phyloP scores from a whole-genome alignment of 37 sponge, comb jelly and placozoan genomes.

The Crambe crambe region DNA sequence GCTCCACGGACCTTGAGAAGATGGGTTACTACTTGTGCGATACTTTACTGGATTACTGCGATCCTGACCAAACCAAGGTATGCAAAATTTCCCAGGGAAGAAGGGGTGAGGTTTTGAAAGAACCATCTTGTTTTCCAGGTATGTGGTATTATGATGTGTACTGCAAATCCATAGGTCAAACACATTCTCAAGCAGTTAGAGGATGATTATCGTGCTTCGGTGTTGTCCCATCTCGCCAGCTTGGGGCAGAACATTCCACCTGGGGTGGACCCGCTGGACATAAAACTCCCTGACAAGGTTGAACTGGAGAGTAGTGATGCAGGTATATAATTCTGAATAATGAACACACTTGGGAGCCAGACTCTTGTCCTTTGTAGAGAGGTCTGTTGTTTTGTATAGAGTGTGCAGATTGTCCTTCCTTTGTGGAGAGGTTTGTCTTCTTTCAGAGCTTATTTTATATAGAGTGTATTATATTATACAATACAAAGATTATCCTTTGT shows the following conservation, averaged over 20 bases:
- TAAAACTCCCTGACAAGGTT: constrained; percentile 29
- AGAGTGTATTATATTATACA: too few species aligned
- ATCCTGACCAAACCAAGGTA: constrained; percentile 89
- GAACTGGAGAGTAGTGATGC: constrained; percentile 28
- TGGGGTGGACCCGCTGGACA: constrained; percentile 81
- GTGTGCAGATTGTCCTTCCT: too few species aligned
- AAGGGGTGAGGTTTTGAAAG: too few species aligned
- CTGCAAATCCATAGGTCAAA: constrained; percentile 32
- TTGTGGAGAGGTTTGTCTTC: too few species aligned
- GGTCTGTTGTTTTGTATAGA: too few species aligned
- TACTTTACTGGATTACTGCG: constrained; percentile 98
- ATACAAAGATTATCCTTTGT: too few species aligned
- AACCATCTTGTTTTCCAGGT: too few species aligned
- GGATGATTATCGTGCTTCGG: constrained; percentile 46
- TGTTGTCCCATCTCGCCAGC: constrained; percentile 35
- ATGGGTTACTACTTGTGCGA: constrained; percentile 98
- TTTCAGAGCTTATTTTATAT: too few species aligned
- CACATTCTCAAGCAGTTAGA: constrained; percentile 50
- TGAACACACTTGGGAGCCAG: too few species aligned
- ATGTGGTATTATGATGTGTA: too few species aligned
- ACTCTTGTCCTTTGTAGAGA: too few species aligned
- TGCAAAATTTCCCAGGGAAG: neutral
- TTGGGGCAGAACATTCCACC: constrained; percentile 53
- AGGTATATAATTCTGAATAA: neutral
- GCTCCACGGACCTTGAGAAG: constrained; percentile 77